Evolutionary conservation across 1,140 invertebrate species (phyloP).

Genomic region (Drosophila nannoptera): DNA sequence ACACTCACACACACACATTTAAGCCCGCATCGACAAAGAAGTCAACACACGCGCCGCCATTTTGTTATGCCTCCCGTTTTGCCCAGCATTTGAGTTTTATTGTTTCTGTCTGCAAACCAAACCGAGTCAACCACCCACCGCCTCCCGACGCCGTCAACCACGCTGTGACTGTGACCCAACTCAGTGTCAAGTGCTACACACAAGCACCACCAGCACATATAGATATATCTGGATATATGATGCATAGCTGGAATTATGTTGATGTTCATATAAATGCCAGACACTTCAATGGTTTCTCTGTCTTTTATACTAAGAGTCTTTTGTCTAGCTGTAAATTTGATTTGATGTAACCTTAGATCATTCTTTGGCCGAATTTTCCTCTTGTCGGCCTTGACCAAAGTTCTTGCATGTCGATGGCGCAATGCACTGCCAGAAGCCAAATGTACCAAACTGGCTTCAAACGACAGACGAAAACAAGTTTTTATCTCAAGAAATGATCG

Average conservation of each 20-base stretch:
- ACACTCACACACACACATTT: constrained; percentile 2
- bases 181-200: constrained; percentile 22
- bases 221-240: constrained; percentile 11
- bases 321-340: constrained; percentile 53
- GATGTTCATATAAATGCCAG: constrained; percentile 27
- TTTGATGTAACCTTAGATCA: constrained; percentile 60
- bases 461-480: constrained; percentile 22
- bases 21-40: constrained; percentile 3
- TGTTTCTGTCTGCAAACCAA: constrained; percentile 44
- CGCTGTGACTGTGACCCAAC: not conserved
- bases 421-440: constrained; percentile 23
- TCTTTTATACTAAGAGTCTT: not conserved
- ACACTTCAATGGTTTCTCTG: constrained; percentile 53
- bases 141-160: not conserved
- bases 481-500: not conserved
- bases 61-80: constrained; percentile 42
- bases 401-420: constrained; percentile 25
- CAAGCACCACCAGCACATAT: too few relatives aligned
- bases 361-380: constrained; percentile 20
- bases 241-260: constrained; percentile 34
- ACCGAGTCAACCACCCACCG: not conserved
- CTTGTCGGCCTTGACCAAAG: constrained; percentile 36
- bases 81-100: constrained; percentile 52
- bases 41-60: constrained; percentile 55
- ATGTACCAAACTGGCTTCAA: constrained; percentile 28